Conservation (phyloP, 2,797 vertebrate genomes). For the Diplodus puntazzo region DNA sequence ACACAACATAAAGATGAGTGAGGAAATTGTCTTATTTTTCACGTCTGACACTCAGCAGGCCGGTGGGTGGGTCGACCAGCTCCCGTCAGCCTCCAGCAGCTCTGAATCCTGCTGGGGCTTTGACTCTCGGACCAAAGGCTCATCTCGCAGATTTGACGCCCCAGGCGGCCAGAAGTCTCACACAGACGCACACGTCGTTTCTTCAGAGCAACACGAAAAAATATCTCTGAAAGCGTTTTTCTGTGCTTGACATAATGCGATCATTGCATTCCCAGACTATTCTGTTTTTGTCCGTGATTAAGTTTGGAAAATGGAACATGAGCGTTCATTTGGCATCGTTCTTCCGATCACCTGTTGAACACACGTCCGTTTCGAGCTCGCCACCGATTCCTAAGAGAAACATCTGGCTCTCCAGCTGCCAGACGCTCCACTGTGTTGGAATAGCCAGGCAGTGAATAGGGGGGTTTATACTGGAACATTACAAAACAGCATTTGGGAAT, state of each 20-base stretch:
- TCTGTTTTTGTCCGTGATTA: background rate
- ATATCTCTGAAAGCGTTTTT: background rate
- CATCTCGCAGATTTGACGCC: constrained; percentile 1
- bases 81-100: background rate
- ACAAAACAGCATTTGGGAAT: background rate
- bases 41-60: background rate
- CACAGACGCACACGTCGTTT: background rate
- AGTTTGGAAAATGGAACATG: background rate
- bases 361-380: background rate
- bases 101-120: background rate
- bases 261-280: too few species aligned
- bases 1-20: background rate
- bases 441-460: background rate
- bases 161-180: constrained; percentile 2
- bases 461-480: background rate
- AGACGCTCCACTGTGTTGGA: background rate
- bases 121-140: constrained; percentile 6
- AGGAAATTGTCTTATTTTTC: background rate
- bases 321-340: background rate
- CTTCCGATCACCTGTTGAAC: background rate
- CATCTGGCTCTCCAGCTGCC: background rate
- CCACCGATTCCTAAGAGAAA: background rate
- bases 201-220: background rate
- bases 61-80: background rate
- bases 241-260: background rate